Evolutionary conservation across 2,113 vertebrate genomes (phyloP).

Genomic region (Channa maculata): DNA sequence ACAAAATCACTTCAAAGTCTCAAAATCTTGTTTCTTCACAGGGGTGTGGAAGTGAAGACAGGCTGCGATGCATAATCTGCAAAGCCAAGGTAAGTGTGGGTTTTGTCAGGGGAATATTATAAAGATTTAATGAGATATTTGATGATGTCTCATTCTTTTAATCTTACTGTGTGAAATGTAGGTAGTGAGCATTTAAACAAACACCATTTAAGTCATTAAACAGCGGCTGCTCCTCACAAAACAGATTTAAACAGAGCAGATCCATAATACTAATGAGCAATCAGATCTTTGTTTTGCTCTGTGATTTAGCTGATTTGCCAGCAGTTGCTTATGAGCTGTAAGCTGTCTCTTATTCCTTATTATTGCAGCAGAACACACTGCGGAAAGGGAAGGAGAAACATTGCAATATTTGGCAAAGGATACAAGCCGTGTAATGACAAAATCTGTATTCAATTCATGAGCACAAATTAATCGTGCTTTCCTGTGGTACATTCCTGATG

Average conservation of each 20-base stretch:
- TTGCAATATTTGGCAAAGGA: slow-evolving; percentile 83
- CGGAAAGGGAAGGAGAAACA: slow-evolving; percentile 59
- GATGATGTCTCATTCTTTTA: slow-evolving; percentile 62
- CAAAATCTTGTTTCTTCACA: slow-evolving; percentile 60
- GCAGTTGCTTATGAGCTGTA: slow-evolving; percentile 77
- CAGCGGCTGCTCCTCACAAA: slow-evolving; percentile 69
- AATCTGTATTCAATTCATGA: slow-evolving; percentile 84
- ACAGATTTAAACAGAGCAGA: slow-evolving; percentile 71
- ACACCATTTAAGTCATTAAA: slow-evolving; percentile 79
- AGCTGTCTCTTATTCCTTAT: slow-evolving; percentile 78
- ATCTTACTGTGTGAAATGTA: slow-evolving; percentile 64
- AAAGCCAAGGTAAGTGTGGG: slow-evolving; percentile 76
- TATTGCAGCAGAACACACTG: slow-evolving; percentile 75
- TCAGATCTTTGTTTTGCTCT: slow-evolving; percentile 79
- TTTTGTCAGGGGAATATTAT: slow-evolving; percentile 4
- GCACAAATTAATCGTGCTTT: slow-evolving; percentile 79
- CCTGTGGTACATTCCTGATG: slow-evolving; percentile 75
- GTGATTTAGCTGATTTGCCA: slow-evolving; percentile 72
- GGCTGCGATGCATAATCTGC: slow-evolving; percentile 65
- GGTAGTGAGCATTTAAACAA: slow-evolving; percentile 64
- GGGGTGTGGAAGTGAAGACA: slow-evolving; percentile 69
- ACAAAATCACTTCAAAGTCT: slow-evolving; percentile 43
- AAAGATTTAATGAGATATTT: slow-evolving; percentile 25
- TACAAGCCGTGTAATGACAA: slow-evolving; percentile 81
- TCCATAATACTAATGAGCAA: slow-evolving; percentile 83